Evolutionary conservation across 2,797 vertebrate genomes (phyloP).

Genomic region (Tolypeutes matacus): DNA sequence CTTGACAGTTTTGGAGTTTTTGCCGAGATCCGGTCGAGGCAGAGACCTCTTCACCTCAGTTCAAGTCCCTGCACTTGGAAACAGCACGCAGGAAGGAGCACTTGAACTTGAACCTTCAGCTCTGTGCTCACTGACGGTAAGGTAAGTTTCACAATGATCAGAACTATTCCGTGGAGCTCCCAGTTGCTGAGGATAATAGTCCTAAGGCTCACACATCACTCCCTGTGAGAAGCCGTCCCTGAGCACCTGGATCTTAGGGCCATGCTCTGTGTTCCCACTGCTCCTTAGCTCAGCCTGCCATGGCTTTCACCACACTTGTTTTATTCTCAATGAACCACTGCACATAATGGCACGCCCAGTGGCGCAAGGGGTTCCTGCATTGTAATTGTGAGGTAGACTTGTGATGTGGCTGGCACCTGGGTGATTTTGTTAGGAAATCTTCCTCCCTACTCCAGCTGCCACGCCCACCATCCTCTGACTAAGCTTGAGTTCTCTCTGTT

Average conservation of each 20-base stretch:
- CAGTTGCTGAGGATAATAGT: neutral
- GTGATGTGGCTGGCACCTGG: neutral
- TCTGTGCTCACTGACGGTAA: neutral
- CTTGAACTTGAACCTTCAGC: neutral
- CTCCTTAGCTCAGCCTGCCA: neutral
- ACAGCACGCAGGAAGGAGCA: too few species aligned
- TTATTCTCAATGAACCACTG: neutral
- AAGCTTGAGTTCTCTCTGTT: slow-evolving; percentile 18
- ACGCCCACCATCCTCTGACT: neutral
- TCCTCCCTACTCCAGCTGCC: neutral
- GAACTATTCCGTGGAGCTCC: neutral
- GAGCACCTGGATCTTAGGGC: neutral
- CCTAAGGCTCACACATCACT: neutral
- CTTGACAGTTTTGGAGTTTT: neutral
- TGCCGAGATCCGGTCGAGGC: neutral
- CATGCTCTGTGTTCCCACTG: neutral
- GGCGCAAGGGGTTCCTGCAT: neutral
- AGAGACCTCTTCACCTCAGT: neutral
- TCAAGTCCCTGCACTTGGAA: slow-evolving; percentile 38
- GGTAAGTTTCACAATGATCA: neutral
- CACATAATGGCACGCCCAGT: neutral
- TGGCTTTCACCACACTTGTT: neutral
- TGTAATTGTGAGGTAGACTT: neutral
- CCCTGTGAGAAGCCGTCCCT: neutral
- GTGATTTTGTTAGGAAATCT: neutral